These are phyloP conservation scores for Callosobruchus maculatus DNA, from an alignment of 2,888 invertebrate species.

Conservation along the genomic window DNA sequence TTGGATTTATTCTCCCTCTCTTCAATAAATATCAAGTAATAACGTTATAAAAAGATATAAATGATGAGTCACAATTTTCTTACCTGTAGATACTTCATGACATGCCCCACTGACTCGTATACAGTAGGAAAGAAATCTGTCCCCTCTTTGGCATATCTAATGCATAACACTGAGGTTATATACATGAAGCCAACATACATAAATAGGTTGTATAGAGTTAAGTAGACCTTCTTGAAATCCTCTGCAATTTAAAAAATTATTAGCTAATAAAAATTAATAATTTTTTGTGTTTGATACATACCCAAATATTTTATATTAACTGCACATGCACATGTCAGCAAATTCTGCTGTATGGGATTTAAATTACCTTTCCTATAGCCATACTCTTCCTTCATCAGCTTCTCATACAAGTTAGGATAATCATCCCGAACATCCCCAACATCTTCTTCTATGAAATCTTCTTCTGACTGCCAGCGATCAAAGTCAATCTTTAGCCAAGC, in stretches of 20 bases:
- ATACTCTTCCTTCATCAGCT: slow-evolving; percentile 70
- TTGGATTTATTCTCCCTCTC: too few relatives aligned
- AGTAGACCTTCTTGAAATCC: slow-evolving; percentile 76
- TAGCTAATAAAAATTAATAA: too few relatives aligned
- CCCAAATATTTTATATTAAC: too few relatives aligned
- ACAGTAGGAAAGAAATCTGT: slow-evolving; percentile 65
- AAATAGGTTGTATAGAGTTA: slow-evolving; percentile 83
- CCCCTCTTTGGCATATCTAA: slow-evolving; percentile 74
- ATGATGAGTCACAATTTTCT: slow-evolving; percentile 15
- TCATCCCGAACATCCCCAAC: slow-evolving; percentile 69
- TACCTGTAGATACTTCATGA: slow-evolving; percentile 77
- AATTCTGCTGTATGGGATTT: not conserved
- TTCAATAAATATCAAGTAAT: too few relatives aligned
- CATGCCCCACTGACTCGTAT: slow-evolving; percentile 70
- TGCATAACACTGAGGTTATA: slow-evolving; percentile 66
- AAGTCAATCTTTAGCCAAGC: slow-evolving; percentile 93
- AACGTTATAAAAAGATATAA: too few relatives aligned
- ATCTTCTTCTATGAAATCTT: slow-evolving; percentile 62
- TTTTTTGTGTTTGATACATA: too few relatives aligned
- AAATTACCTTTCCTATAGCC: slow-evolving; percentile 70
- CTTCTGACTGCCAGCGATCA: slow-evolving; percentile 82
- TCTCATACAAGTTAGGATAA: slow-evolving; percentile 73
- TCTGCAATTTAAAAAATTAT: slow-evolving; percentile 52
- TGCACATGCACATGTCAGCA: too few relatives aligned
- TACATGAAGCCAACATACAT: slow-evolving; percentile 86